A percentile compares a stretch with the other conserved stretches of the same genome.
Evolutionary conservation across 1,140 invertebrate species (phyloP).

Genomic region (Zaprionus vittiger): DNA sequence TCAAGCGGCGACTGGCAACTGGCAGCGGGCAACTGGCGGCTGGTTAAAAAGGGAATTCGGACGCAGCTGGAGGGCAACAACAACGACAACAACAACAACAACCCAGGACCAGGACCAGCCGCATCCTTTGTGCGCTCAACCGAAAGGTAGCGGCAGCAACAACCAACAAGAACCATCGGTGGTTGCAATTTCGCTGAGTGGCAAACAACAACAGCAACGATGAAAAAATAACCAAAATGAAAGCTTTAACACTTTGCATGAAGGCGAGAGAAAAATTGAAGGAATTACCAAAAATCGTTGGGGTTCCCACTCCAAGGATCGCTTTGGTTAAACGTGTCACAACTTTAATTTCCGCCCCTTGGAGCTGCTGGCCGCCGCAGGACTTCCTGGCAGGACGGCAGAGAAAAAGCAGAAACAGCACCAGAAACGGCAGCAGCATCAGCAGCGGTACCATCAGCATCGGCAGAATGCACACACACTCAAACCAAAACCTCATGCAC

Average conservation of each 20-base stretch:
- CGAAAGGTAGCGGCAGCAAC: conserved; percentile 64
- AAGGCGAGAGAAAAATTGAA: conserved; percentile 58
- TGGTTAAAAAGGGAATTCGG: conserved; percentile 62
- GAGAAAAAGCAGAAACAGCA: conserved; percentile 27
- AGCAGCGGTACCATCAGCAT: conserved; percentile 27
- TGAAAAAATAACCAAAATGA: conserved; percentile 45
- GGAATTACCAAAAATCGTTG: conserved; percentile 57
- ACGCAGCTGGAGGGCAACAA: conserved; percentile 76
- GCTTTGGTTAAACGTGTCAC: conserved; percentile 75
- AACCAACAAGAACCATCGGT: conserved; percentile 52
- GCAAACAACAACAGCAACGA: conserved; percentile 51
- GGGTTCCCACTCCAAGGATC: conserved; percentile 41
- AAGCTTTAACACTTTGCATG: conserved; percentile 53
- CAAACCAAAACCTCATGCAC: conserved; percentile 14
- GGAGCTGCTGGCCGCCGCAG: conserved; percentile 52
- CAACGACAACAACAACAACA: conserved; percentile 53
- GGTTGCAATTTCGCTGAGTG: conserved; percentile 76
- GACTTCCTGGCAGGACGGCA: conserved; percentile 42
- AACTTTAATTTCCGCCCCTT: conserved; percentile 78
- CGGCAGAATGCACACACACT: conserved; percentile 42
- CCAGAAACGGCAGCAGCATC: conserved; percentile 24
- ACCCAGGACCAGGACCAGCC: conserved; percentile 47
- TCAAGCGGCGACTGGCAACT: conserved; percentile 24
- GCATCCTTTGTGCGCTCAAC: conserved; percentile 70
- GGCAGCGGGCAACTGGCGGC: conserved; percentile 42